Conservation (phyloP, 1,140 invertebrate species). For the Wiebesia pumilae region DNA sequence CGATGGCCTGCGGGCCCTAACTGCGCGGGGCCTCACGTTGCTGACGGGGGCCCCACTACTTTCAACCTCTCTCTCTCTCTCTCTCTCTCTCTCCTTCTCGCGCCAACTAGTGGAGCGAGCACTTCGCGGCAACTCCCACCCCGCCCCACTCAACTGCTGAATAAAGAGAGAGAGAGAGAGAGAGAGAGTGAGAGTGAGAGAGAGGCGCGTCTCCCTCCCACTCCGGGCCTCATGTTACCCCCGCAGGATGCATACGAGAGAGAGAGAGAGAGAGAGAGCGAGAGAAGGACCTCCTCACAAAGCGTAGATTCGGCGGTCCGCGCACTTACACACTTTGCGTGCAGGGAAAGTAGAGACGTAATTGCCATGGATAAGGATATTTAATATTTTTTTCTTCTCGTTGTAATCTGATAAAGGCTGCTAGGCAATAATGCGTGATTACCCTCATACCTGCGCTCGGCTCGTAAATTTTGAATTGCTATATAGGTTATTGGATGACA, state of each 20-base stretch:
- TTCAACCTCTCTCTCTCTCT: constrained; percentile 27
- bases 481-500: not conserved
- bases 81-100: not conserved
- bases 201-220: constrained; percentile 10
- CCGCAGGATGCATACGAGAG: not conserved
- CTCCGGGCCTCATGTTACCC: constrained; percentile 10
- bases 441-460: not conserved
- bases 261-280: not conserved
- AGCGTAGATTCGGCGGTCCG: not conserved
- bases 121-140: constrained; percentile 14
- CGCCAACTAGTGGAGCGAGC: constrained; percentile 3
- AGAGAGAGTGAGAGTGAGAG: constrained; percentile 14
- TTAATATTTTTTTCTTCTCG: not conserved
- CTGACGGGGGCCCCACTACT: constrained; percentile 60
- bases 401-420: not conserved
- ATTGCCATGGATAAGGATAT: constrained; percentile 15
- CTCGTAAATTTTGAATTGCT: not conserved
- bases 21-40: constrained; percentile 68
- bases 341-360: constrained; percentile 7
- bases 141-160: not conserved
- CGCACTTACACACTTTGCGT: constrained; percentile 3
- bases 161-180: not conserved
- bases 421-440: not conserved
- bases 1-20: constrained; percentile 72
- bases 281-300: not conserved